phyloP scores from a whole-genome alignment of 2,888 invertebrate genomes.

The Drosophila austrosaltans region DNA sequence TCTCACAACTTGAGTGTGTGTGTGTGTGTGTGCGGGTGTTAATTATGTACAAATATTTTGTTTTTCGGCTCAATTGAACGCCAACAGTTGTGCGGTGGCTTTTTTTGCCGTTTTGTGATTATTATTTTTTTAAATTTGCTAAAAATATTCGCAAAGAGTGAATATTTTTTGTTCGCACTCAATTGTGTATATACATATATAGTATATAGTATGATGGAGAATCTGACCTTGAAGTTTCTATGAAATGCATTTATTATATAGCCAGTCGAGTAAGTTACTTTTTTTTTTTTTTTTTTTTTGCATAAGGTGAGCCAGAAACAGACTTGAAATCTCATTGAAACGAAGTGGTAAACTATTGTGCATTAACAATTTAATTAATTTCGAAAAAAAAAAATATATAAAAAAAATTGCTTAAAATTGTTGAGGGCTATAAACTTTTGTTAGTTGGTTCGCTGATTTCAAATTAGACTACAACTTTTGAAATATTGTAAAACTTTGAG shows the following conservation, averaged over 20 bases:
- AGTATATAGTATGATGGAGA: background rate
- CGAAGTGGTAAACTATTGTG: background rate
- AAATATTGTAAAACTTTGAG: background rate
- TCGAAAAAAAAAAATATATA: background rate
- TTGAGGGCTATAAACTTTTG: constrained; percentile 7
- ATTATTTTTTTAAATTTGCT: constrained; percentile 2
- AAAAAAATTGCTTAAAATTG: background rate
- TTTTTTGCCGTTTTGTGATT: background rate
- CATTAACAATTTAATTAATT: background rate
- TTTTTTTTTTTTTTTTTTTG: constrained; percentile 48
- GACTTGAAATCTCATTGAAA: constrained; percentile 22
- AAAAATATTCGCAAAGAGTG: constrained; percentile 9
- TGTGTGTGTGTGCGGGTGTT: constrained; percentile 6
- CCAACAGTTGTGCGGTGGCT: background rate
- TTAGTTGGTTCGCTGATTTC: background rate
- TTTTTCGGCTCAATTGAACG: constrained; percentile 15
- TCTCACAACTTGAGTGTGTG: background rate
- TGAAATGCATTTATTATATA: constrained; percentile 33
- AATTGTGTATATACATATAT: background rate
- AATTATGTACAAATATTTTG: constrained; percentile 13
- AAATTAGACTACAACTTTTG: background rate
- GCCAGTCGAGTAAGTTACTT: constrained; percentile 12
- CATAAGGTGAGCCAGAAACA: constrained; percentile 59
- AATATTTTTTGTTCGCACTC: constrained; percentile 4
- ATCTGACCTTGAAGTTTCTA: constrained; percentile 13